phyloP scores from a whole-genome alignment of 2,113 vertebrate genomes.

The Helogale parvula region DNA sequence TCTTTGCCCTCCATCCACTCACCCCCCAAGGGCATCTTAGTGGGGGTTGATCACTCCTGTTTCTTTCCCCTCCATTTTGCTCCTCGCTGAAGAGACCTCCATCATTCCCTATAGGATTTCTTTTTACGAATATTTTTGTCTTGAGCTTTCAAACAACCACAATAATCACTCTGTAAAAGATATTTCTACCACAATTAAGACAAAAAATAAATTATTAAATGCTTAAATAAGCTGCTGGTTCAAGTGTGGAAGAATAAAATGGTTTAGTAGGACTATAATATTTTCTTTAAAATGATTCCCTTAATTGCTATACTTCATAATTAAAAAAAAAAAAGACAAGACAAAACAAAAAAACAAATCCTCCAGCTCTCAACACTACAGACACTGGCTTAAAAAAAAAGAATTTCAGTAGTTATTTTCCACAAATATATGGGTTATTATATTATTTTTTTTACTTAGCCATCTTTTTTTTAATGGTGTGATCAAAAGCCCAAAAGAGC shows the following conservation, averaged over 20 bases:
- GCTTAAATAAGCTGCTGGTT: background rate
- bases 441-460: background rate
- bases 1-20: background rate
- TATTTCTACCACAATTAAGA: background rate
- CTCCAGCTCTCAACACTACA: background rate
- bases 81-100: background rate
- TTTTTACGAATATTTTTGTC: slow-evolving; percentile 14
- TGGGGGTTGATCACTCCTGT: background rate
- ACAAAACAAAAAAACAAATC: background rate
- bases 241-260: slow-evolving; percentile 33
- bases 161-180: background rate
- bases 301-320: slow-evolving; percentile 20
- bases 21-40: background rate
- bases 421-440: background rate
- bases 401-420: slow-evolving; percentile 7
- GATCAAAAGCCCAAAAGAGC: slow-evolving; percentile 46
- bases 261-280: background rate
- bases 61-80: background rate
- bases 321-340: background rate
- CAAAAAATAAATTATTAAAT: slow-evolving; percentile 32
- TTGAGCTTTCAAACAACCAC: slow-evolving; percentile 21
- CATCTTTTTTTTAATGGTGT: slow-evolving; percentile 18
- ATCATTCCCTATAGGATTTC: background rate
- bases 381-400: background rate
- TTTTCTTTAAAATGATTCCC: slow-evolving; percentile 12